Evolutionary conservation across 2,113 vertebrate genomes (phyloP).

Genomic region (Phocoena sinus): DNA sequence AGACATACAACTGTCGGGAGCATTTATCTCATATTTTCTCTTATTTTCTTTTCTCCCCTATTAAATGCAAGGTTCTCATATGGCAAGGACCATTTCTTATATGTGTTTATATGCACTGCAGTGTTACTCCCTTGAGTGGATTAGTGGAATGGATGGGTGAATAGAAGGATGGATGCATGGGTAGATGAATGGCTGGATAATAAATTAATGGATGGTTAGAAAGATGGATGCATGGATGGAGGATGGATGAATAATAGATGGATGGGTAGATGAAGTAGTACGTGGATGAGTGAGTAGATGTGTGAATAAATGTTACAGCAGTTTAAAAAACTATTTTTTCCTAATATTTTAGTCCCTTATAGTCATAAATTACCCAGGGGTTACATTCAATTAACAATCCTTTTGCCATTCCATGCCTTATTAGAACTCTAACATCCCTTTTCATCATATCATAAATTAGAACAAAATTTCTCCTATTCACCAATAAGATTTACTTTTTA

Average conservation of each 20-base stretch:
- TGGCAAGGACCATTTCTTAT: neutral
- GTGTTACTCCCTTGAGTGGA: neutral
- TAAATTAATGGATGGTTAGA: neutral
- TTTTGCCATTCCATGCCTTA: slow-evolving; percentile 47
- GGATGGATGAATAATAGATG: neutral
- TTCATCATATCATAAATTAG: slow-evolving; percentile 28
- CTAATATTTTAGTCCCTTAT: slow-evolving; percentile 1
- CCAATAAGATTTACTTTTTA: slow-evolving; percentile 14
- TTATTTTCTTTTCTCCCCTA: neutral
- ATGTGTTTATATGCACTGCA: neutral
- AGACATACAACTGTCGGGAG: neutral
- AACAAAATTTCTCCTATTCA: slow-evolving; percentile 45
- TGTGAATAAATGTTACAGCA: slow-evolving; percentile 21
- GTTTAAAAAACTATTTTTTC: slow-evolving; percentile 24
- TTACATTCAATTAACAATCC: slow-evolving; percentile 52
- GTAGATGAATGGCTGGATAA: neutral
- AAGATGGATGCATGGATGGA: neutral
- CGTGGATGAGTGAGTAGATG: neutral
- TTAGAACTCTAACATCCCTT: slow-evolving; percentile 44
- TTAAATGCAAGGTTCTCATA: neutral
- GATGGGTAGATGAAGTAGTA: neutral
- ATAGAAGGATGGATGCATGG: neutral
- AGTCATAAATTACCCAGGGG: slow-evolving; percentile 43
- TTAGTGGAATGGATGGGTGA: neutral
- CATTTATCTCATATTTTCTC: neutral